Evolutionary conservation across 92 coral and sea anemone species (phyloP), one percentile per base, ranked within the genome.

Genomic region (Muricea muricata): DNA sequence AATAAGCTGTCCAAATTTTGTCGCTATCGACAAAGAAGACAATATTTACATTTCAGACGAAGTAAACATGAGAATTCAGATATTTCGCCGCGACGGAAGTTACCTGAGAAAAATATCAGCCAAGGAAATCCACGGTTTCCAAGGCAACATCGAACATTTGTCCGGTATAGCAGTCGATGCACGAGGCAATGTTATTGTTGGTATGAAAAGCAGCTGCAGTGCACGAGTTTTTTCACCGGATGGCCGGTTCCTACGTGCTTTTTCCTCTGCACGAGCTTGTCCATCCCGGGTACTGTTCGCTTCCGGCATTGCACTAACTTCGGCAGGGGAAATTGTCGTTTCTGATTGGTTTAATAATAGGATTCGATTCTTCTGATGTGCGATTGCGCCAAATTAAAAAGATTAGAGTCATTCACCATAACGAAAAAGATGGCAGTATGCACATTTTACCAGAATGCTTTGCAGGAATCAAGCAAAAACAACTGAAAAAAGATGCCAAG

Each of bases 11-110:
- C 90, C 90, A 56, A 13, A 29, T 41, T 82, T 82, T 54, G 82
- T 80, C 21, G 75, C 68, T 14, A 72, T 85, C 34, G 89, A 85
- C 56, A 81, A 65, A 1, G 55, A n/a, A 6, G 89, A 85, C 39
- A 73, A 65, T 28, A 37, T 80, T n/a, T 70, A 79, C 72, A 75
- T 79, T 41, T 40, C 52, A 24, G 90, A 86, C 24, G 25, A 31
- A 1, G 23, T 17, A 1, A 86, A 79, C 56, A 30, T 71, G 81
- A 70, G 86, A 28, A 56, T 86, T 1, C 82, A 86, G 45, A 70
- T 86, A 46, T 86, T 86, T 33, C 52, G 81, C 46, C 15, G 57
- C 1, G 37, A 40, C 21, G 90, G 86, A 39, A 69, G 60, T 26
- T 85, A 47, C 66, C 79, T 85, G 3, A 56, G 83, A 17, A 78